Percentiles rank a stretch among this genome's conserved stretches.
Evolutionary conservation across 2,888 invertebrate genomes (phyloP).

Genomic region (Melipona bicolor): DNA sequence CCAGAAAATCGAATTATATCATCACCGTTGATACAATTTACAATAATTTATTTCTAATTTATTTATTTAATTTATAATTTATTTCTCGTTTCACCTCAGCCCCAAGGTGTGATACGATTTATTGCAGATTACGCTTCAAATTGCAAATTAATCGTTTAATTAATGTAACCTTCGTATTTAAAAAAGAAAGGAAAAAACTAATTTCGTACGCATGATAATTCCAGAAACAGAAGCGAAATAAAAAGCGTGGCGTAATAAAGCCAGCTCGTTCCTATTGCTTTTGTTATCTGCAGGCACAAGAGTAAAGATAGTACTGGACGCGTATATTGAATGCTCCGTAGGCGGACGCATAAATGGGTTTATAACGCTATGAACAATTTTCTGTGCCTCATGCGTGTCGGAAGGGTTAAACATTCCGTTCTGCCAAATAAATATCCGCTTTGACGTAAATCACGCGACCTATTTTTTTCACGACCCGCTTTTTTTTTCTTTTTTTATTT

Average conservation of each 20-base stretch:
- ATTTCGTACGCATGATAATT: neutral
- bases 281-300: neutral
- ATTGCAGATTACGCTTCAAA: too few species aligned
- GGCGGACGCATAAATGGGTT: neutral
- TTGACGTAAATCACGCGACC: neutral
- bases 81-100: too few species aligned
- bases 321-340: neutral
- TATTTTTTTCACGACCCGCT: neutral
- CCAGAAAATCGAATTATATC: too few species aligned
- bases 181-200: neutral
- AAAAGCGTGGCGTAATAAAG: neutral
- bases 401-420: neutral
- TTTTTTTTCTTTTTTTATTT: neutral
- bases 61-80: too few species aligned
- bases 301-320: neutral
- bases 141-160: too few species aligned
- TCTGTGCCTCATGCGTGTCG: neutral
- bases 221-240: neutral
- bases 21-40: too few species aligned
- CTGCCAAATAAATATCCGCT: neutral
- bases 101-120: too few species aligned
- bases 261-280: neutral
- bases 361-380: too few species aligned
- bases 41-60: too few species aligned
- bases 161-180: too few species aligned